Evolutionary conservation across 2,888 invertebrate species (phyloP), one percentile per base, ranked within the genome.

Genomic region (Rutpela maculata): DNA sequence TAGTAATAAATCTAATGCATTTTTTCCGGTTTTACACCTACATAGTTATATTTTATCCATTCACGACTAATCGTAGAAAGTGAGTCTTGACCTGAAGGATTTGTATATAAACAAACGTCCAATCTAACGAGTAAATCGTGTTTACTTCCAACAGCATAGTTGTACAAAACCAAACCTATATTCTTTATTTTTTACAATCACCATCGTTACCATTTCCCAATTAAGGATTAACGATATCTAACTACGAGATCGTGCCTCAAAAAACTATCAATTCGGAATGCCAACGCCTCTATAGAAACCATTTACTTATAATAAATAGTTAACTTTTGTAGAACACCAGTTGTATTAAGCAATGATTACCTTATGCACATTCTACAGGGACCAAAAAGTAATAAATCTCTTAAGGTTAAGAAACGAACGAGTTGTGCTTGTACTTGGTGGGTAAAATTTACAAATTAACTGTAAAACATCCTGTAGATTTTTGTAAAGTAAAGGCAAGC

Each of bases 191-290:
- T 50, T 50, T 50, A 50, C 15, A 50, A 50, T 15, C 50, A 50
- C 50, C 43, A 3, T 43, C 50, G 50, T 50, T 50, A 50, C 50
- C n/a, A 50, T 50, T 50, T 50, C 50, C 50, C n/a, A 50, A 50
- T 50, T 4, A 50, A 50, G 50, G 50, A 50, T 43, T 43, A 43
- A 43, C 43, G 15, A 43, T 50, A 15, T 50, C 43, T 15, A 43
- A 43, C 12, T 15, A 50, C 50, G 5, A 50, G n/a, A 50, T 50
- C 50, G n/a, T 50, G 50, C n/a, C 6, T 50, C 50, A n/a, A n/a
- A 43, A 43, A 43, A 43, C 43, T 43, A n/a, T 50, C 0, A 35
- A 50, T 50, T n/a, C 50, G n/a, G 43, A 50, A 15, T 50, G 50
- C 50, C 50, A 50, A 50, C 50, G 50, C 50, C 50, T 50, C 17